phyloP scores from a whole-genome alignment of 2,888 invertebrate species.

The Melinaea menophilus region DNA sequence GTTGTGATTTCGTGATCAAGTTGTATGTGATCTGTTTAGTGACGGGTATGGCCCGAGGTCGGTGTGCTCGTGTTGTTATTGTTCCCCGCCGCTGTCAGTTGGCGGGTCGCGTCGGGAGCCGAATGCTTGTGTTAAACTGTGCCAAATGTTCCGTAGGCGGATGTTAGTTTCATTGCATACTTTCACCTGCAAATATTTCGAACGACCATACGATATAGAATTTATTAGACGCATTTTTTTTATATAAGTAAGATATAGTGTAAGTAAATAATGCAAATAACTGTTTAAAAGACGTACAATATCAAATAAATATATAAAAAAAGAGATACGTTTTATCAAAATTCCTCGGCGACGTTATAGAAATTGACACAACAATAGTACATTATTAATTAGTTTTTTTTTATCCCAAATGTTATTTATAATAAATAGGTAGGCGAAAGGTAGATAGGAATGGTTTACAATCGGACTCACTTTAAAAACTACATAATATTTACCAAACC shows the following conservation, averaged over 20 bases:
- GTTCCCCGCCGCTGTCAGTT: constrained; percentile 31
- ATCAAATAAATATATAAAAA: not conserved
- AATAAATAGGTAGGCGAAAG: not conserved
- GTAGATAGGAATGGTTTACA: constrained; percentile 1
- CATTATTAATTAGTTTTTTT: not conserved
- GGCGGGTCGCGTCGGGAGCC: not conserved
- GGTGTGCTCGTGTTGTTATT: constrained; percentile 24
- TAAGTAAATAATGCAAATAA: not conserved
- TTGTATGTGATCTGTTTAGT: constrained; percentile 37
- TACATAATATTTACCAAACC: not conserved
- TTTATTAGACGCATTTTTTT: constrained; percentile 6
- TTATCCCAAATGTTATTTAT: not conserved
- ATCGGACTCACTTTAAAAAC: not conserved
- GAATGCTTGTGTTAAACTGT: constrained; percentile 43
- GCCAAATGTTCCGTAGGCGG: constrained; percentile 73
- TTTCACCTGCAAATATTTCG: not conserved
- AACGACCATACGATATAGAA: not conserved
- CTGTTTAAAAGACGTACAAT: constrained; percentile 3
- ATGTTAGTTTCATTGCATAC: constrained; percentile 9
- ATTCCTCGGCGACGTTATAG: not conserved
- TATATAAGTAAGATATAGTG: constrained; percentile 1
- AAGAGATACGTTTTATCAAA: not conserved
- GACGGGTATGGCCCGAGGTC: constrained; percentile 57
- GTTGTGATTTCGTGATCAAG: constrained; percentile 64
- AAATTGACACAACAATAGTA: constrained; percentile 4